Conservation (phyloP, 1,140 invertebrate species). For the Delia radicum region DNA sequence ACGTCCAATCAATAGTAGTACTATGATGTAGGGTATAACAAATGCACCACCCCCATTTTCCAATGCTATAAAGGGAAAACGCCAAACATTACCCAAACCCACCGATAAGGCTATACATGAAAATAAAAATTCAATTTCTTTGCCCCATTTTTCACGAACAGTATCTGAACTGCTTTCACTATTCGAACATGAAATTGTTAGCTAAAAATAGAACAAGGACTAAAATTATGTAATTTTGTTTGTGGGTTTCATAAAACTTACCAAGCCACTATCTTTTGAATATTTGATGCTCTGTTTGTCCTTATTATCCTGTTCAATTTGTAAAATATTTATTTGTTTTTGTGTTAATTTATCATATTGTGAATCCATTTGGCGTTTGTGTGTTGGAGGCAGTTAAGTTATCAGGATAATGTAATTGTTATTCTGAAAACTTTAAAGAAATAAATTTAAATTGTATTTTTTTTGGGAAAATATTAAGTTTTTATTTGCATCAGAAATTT, state of each 20-base stretch:
- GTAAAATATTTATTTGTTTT: conserved; percentile 9
- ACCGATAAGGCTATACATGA: conserved; percentile 82
- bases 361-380: conserved; percentile 4
- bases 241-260: background rate
- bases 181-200: background rate
- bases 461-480: too few relatives aligned
- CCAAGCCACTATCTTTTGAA: background rate
- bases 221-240: background rate
- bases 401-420: too few relatives aligned
- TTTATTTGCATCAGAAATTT: too few relatives aligned
- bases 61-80: conserved; percentile 76
- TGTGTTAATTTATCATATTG: conserved; percentile 18
- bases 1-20: conserved; percentile 74
- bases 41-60: conserved; percentile 78
- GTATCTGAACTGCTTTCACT: background rate
- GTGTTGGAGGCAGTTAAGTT: too few relatives aligned
- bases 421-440: too few relatives aligned
- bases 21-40: conserved; percentile 75
- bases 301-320: background rate
- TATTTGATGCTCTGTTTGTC: background rate
- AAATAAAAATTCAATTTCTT: conserved; percentile 76
- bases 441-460: too few relatives aligned
- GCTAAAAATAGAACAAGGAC: background rate
- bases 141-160: conserved; percentile 67
- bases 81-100: conserved; percentile 84